Percentiles rank a stretch among this genome's conserved stretches.
Conservation (phyloP, 2,888 invertebrate species). For the Noctua janthe region DNA sequence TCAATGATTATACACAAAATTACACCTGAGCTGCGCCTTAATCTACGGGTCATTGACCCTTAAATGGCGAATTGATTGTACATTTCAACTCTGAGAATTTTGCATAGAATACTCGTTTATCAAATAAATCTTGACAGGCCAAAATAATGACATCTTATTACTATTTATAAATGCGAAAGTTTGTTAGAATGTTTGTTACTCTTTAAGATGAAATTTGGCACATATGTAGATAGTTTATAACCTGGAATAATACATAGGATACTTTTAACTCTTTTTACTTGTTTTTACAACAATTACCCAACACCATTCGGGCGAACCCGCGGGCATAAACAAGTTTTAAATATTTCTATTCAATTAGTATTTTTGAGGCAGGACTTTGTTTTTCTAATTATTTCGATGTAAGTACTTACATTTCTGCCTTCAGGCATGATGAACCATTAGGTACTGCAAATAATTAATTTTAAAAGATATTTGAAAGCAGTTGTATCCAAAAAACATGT, state of each 20-base stretch:
- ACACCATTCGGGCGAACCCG: neutral
- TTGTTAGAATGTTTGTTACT: neutral
- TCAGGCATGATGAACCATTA: neutral
- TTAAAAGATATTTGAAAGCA: neutral
- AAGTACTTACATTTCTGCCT: neutral
- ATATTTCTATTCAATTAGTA: neutral
- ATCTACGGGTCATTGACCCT: neutral
- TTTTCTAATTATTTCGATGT: neutral
- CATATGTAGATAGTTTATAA: neutral
- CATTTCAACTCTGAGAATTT: neutral
- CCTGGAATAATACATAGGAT: neutral
- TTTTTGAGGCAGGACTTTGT: neutral
- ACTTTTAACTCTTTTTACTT: neutral
- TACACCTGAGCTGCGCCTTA: neutral
- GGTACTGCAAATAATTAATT: neutral
- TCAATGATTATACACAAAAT: neutral
- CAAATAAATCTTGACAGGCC: conserved; percentile 3
- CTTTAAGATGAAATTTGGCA: neutral
- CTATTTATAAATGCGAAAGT: neutral
- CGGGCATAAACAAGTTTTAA: neutral
- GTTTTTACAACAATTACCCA: neutral
- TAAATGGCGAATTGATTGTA: neutral
- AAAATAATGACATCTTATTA: neutral
- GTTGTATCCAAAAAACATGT: neutral
- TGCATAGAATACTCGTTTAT: neutral